Evolutionary conservation across 2,888 invertebrate genomes (phyloP).

Genomic region (Homarus gammarus): DNA sequence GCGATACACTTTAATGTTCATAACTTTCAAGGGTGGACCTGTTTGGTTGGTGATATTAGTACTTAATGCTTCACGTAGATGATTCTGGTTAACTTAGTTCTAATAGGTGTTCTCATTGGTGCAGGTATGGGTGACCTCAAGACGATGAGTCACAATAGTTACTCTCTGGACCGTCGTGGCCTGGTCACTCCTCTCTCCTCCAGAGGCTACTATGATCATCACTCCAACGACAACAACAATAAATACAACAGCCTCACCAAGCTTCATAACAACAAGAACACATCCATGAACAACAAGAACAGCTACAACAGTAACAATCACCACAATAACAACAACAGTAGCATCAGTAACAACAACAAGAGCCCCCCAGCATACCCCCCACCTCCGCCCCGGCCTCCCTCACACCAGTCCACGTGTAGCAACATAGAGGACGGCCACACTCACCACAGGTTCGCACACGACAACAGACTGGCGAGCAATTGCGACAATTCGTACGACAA

Average conservation of each 20-base stretch:
- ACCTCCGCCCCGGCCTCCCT: constrained; percentile 58
- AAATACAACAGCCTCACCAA: constrained; percentile 73
- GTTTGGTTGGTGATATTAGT: too few relatives aligned
- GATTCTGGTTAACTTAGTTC: not conserved
- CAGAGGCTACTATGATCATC: constrained; percentile 64
- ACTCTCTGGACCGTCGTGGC: constrained; percentile 70
- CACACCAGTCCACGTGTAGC: constrained; percentile 72
- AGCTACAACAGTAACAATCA: constrained; percentile 34
- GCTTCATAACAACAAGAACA: constrained; percentile 69
- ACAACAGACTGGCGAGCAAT: constrained; percentile 55
- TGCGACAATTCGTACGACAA: constrained; percentile 55
- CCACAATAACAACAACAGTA: constrained; percentile 43
- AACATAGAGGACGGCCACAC: constrained; percentile 63
- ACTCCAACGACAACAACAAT: constrained; percentile 67
- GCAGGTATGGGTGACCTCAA: constrained; percentile 76
- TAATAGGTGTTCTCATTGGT: not conserved
- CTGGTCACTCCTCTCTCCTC: constrained; percentile 64
- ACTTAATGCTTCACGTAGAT: too few relatives aligned
- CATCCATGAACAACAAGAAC: constrained; percentile 63
- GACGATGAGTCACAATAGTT: constrained; percentile 73
- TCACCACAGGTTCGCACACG: constrained; percentile 52
- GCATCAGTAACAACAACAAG: constrained; percentile 39
- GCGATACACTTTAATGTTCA: too few relatives aligned
- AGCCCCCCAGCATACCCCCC: constrained; percentile 60
- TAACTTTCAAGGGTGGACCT: too few relatives aligned